Conservation (phyloP, 2,113 vertebrate species). For the Oryzias woworae region DNA sequence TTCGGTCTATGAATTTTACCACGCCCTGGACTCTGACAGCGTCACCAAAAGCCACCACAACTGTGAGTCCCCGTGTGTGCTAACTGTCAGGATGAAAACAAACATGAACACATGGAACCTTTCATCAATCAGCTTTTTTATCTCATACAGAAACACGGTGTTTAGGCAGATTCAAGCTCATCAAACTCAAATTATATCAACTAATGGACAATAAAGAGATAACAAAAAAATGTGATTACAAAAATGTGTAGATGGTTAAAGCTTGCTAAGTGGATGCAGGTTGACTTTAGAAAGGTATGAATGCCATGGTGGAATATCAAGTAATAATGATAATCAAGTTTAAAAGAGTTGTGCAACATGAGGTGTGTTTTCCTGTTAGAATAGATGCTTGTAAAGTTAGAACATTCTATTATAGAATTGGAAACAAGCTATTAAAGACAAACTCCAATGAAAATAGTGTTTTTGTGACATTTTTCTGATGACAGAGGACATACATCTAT, state of each 20-base stretch:
- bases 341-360: neutral
- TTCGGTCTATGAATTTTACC: conserved; percentile 95
- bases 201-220: too few relatives aligned
- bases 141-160: too few relatives aligned
- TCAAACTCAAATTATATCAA: too few relatives aligned
- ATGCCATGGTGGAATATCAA: neutral
- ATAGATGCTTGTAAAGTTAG: too few relatives aligned
- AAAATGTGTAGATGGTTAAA: neutral
- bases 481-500: too few relatives aligned
- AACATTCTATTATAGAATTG: too few relatives aligned
- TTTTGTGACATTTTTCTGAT: too few relatives aligned
- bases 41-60: conserved; percentile 97
- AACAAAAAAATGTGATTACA: too few relatives aligned
- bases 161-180: too few relatives aligned
- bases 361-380: neutral
- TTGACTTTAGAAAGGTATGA: neutral
- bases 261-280: neutral
- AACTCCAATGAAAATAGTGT: too few relatives aligned
- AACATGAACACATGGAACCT: neutral
- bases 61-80: conserved; percentile 75
- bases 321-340: neutral
- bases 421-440: too few relatives aligned
- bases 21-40: conserved; percentile 90
- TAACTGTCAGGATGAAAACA: too few relatives aligned
- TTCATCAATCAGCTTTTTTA: neutral